phyloP scores from a whole-genome alignment of 1,140 invertebrate species.

The Ceratosolen solmsi region DNA sequence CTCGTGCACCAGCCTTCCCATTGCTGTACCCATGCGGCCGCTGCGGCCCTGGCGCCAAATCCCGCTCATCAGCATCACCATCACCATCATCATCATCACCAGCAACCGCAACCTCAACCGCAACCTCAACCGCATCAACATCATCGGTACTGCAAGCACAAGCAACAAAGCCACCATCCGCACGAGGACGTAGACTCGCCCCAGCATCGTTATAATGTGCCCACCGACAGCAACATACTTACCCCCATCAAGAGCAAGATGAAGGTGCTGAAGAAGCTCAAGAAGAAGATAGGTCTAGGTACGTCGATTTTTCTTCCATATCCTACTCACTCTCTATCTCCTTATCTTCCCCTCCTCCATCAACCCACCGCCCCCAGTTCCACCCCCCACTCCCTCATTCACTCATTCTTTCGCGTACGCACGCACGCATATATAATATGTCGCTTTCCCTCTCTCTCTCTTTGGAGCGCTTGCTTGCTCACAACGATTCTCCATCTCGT shows the following conservation, averaged over 20 bases:
- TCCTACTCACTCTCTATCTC: slow-evolving; percentile 31
- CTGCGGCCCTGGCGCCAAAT: slow-evolving; percentile 39
- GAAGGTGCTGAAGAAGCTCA: slow-evolving; percentile 77
- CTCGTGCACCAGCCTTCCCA: slow-evolving; percentile 63
- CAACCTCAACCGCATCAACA: slow-evolving; percentile 47
- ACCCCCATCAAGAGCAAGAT: slow-evolving; percentile 74
- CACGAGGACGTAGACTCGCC: slow-evolving; percentile 32
- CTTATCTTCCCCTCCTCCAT: background rate
- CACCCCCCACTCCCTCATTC: too few relatives aligned
- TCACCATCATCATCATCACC: slow-evolving; percentile 34
- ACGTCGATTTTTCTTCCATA: slow-evolving; percentile 53
- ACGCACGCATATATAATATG: too few relatives aligned
- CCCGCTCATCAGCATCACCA: slow-evolving; percentile 2
- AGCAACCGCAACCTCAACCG: background rate
- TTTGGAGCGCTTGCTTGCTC: too few relatives aligned
- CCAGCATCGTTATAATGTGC: slow-evolving; percentile 32
- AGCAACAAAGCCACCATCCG: slow-evolving; percentile 54
- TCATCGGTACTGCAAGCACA: slow-evolving; percentile 52
- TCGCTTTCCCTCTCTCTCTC: background rate
- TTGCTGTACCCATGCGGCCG: slow-evolving; percentile 58
- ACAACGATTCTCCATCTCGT: background rate
- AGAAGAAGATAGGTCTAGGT: slow-evolving; percentile 76
- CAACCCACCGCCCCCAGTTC: background rate
- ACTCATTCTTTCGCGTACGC: too few relatives aligned
- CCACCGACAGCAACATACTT: slow-evolving; percentile 66